phyloP scores from a whole-genome alignment of 2,888 invertebrate species.

The Brenthis daphne region DNA sequence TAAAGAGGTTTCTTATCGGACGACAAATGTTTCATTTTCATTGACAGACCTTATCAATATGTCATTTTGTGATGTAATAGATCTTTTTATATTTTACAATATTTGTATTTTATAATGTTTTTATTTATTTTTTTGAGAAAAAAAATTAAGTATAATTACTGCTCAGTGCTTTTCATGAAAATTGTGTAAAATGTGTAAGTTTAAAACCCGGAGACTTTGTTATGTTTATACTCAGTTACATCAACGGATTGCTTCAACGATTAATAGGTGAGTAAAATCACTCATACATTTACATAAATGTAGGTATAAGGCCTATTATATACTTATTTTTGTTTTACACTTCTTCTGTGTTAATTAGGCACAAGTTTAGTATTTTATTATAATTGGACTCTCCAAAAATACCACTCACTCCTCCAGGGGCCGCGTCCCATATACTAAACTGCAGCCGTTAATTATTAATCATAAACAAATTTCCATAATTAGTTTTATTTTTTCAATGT shows the following conservation, averaged over 20 bases:
- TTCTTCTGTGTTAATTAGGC: no score
- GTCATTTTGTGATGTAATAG: conserved; percentile 3
- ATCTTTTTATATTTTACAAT: conserved; percentile 16
- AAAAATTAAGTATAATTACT: conserved; percentile 10
- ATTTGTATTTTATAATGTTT: conserved; percentile 20
- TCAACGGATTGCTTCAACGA: conserved; percentile 24
- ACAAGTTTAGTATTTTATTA: no score
- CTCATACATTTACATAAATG: not conserved
- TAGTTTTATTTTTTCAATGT: no score
- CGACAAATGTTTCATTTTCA: not conserved
- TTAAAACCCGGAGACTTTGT: conserved; percentile 23
- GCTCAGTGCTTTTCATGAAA: conserved; percentile 25
- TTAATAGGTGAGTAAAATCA: conserved; percentile 31
- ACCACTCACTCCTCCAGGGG: no score
- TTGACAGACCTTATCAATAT: conserved; percentile 11
- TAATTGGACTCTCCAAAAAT: no score
- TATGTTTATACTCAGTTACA: conserved; percentile 33
- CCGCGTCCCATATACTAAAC: no score
- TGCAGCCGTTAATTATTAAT: no score
- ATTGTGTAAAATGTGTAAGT: conserved; percentile 32
- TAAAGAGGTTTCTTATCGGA: conserved; percentile 11
- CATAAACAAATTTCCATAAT: no score
- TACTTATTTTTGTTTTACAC: no score
- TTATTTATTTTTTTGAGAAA: not conserved
- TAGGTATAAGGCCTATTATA: no score